phyloP scores from a whole-genome alignment of 2,797 vertebrate species.

The Otolemur crassicaudatus region DNA sequence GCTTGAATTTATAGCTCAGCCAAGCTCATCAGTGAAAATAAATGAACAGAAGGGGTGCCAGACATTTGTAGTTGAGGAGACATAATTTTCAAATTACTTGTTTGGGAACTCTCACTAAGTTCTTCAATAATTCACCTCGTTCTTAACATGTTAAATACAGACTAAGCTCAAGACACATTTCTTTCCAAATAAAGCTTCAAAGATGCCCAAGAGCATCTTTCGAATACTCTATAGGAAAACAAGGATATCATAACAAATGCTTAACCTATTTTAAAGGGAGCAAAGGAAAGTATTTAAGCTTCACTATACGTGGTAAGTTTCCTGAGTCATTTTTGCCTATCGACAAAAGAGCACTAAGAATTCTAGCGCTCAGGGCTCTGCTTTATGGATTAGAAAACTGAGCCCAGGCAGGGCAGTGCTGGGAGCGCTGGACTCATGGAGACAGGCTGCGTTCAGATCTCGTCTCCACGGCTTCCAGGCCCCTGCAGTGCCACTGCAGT shows the following conservation, averaged over 20 bases:
- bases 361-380: neutral
- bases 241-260: neutral
- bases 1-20: slow-evolving; percentile 34
- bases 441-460: neutral
- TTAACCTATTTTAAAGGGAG: neutral
- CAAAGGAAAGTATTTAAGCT: neutral
- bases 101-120: neutral
- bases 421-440: rapidly evolving
- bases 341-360: neutral
- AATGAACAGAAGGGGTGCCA: slow-evolving; percentile 8
- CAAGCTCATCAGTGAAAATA: slow-evolving; percentile 12
- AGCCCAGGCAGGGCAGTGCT: neutral
- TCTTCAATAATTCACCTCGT: neutral
- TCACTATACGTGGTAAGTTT: neutral
- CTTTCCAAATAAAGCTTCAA: neutral
- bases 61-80: neutral
- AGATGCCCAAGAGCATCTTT: neutral
- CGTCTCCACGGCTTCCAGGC: rapidly evolving
- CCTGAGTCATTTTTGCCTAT: neutral
- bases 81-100: neutral
- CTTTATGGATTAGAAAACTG: neutral
- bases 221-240: neutral
- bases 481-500: neutral
- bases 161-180: neutral
- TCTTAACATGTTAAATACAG: neutral